Evolutionary conservation across 2,888 invertebrate species (phyloP).

Genomic region (Drosophila mimetica): DNA sequence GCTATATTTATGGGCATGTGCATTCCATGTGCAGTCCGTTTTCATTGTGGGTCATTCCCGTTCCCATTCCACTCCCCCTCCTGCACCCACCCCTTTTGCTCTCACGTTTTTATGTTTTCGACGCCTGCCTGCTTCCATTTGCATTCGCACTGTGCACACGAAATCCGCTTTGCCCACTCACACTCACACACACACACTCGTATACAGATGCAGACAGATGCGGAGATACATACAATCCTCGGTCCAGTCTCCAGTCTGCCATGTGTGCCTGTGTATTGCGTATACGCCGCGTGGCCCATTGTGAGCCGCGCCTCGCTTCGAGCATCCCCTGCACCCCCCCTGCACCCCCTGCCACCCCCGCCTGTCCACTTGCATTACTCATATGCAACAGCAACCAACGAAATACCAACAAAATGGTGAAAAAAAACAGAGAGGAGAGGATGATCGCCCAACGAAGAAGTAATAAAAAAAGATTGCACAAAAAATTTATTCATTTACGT

Average conservation of each 20-base stretch:
- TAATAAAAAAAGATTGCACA: slow-evolving; percentile 53
- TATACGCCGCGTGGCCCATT: slow-evolving; percentile 74
- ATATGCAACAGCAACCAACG: slow-evolving; percentile 55
- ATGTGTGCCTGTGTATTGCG: slow-evolving; percentile 52
- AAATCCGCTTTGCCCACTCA: slow-evolving; percentile 67
- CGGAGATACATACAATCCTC: slow-evolving; percentile 35
- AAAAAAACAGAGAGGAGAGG: slow-evolving; percentile 34
- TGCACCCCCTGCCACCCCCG: not conserved
- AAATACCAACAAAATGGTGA: slow-evolving; percentile 16
- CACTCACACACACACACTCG: slow-evolving; percentile 10
- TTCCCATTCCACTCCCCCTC: slow-evolving; percentile 51
- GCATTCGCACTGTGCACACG: slow-evolving; percentile 52
- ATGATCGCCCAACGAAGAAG: slow-evolving; percentile 27
- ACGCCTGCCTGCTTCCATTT: slow-evolving; percentile 54
- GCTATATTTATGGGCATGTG: slow-evolving; percentile 72
- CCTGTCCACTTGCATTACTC: slow-evolving; percentile 66
- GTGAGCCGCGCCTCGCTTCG: slow-evolving; percentile 65
- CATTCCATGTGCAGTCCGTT: slow-evolving; percentile 54
- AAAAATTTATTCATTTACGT: slow-evolving; percentile 71
- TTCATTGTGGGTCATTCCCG: slow-evolving; percentile 75
- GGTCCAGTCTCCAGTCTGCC: slow-evolving; percentile 44
- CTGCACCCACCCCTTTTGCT: slow-evolving; percentile 27
- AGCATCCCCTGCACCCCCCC: not conserved
- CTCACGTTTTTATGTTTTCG: slow-evolving; percentile 63
- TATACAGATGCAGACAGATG: slow-evolving; percentile 23